Evolutionary conservation across 92 coral and sea anemone species (phyloP).

Genomic region (Bergia sp.): DNA sequence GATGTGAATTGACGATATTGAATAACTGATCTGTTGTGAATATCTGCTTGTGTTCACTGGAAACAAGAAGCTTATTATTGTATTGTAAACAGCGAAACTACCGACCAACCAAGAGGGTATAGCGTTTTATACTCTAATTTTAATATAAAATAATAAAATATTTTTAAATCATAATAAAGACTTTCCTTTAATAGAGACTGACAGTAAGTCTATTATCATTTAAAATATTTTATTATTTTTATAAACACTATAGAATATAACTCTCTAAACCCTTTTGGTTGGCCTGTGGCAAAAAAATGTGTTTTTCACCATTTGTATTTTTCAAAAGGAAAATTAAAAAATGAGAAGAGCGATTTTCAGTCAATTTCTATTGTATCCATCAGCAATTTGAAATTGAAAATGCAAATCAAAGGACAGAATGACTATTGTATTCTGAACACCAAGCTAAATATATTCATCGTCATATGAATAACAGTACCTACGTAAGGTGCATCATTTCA

Average conservation of each 20-base stretch:
- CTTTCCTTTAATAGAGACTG: constrained; percentile 17
- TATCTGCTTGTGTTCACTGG: constrained; percentile 11
- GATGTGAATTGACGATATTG: not conserved
- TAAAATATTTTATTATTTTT: constrained; percentile 14
- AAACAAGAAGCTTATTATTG: constrained; percentile 6
- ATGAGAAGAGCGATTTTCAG: constrained; percentile 18
- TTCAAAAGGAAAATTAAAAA: constrained; percentile 21
- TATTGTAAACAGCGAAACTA: constrained; percentile 13
- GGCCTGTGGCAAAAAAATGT: constrained; percentile 22
- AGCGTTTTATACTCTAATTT: constrained; percentile 13
- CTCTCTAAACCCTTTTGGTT: constrained; percentile 26
- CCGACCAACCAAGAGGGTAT: constrained; percentile 17
- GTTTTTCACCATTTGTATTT: constrained; percentile 26
- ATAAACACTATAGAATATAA: constrained; percentile 24
- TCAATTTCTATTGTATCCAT: constrained; percentile 16
- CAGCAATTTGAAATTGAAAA: constrained; percentile 18
- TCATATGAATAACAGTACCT: constrained; percentile 18
- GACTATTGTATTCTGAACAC: constrained; percentile 19
- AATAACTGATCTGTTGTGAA: constrained; percentile 14
- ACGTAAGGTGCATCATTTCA: constrained; percentile 5
- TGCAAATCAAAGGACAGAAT: constrained; percentile 22
- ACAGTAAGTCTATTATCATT: constrained; percentile 15
- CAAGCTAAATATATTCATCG: constrained; percentile 26
- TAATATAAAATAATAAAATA: constrained; percentile 14
- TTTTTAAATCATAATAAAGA: constrained; percentile 13